Base-by-base conservation (phyloP, 2,888 invertebrate genomes). In the Leptopterna dolabrata region DNA sequence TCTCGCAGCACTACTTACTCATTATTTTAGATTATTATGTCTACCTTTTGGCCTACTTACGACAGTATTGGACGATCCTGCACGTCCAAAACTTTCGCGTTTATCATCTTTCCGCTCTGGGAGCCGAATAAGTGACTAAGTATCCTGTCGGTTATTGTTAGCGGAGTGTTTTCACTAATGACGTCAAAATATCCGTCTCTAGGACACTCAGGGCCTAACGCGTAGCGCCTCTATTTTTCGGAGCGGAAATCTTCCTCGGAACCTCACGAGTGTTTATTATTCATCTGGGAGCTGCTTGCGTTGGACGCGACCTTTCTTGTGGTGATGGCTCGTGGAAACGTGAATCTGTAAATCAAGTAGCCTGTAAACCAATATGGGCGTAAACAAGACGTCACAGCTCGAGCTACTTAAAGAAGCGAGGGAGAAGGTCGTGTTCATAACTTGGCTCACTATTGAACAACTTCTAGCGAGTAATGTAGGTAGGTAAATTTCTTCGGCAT, bases 311-410 rank as follows among this genome's bases (percentile, higher is more conserved):
- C 63, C 41, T 73, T 73, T 73, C 73, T 14, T n/a, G 71, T 29
- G 11, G 43, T 78, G 63, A 63, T 63, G 63, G 63, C 63, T 63
- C 24, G 9, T 24, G 36, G 78, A 45, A 78, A 78, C 81, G 81
- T 55, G 55, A 55, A 81, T 81, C 81, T 81, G 81, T 81, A 81
- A 81, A 81, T 55, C 81, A 55, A 81, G 55, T 55, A 81, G 81
- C 55, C 55, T 55, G 81, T 78, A 78, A 78, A 45, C 55, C 19
- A 63, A 81, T 81, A 55, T 55, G 81, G 30, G 29, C 30, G 81
- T 81, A 81, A 81, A 81, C 81, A 81, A 81, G 81, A 81, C 81
- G 81, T 81, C 81, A 81, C 55, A 81, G 16, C 81, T 30, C 13
- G 81, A 36, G 29, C 81, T 63, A 81, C 55, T 55, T 63, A 24